These are phyloP conservation scores for Syritta pipiens DNA, from an alignment of 2,888 invertebrate species.

Conservation along the genomic window DNA sequence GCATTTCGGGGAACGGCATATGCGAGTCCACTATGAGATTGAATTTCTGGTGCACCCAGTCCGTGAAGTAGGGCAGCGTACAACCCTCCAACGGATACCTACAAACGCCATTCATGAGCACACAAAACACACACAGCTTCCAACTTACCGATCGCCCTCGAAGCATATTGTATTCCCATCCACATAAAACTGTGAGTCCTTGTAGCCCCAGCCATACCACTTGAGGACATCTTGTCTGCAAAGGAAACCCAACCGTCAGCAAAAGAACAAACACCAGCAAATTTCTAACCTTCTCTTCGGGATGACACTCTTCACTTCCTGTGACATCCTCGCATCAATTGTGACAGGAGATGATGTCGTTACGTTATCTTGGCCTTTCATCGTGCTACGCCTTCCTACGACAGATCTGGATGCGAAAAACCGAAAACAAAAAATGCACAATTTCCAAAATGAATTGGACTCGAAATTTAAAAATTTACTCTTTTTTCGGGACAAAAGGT, in stretches of 20 bases:
- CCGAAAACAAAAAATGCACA: not conserved
- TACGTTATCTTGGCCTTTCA: constrained; percentile 37
- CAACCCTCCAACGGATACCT: constrained; percentile 88
- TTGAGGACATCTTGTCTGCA: constrained; percentile 93
- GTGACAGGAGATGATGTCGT: constrained; percentile 61
- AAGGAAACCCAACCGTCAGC: constrained; percentile 70
- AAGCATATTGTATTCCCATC: constrained; percentile 85
- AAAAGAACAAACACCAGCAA: not conserved
- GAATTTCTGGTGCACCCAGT: constrained; percentile 89
- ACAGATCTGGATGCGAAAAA: constrained; percentile 2
- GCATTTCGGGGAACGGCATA: constrained; percentile 81
- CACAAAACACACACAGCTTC: too few species aligned
- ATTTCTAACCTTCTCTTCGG: constrained; percentile 76
- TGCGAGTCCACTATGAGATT: constrained; percentile 82
- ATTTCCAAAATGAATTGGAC: too few species aligned
- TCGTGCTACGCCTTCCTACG: not conserved
- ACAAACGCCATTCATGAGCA: not conserved
- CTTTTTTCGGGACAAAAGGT: too few species aligned
- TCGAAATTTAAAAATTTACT: too few species aligned
- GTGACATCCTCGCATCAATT: constrained; percentile 75
- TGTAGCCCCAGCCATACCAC: constrained; percentile 99
- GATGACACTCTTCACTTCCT: constrained; percentile 75
- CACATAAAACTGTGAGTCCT: constrained; percentile 91
- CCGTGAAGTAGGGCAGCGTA: constrained; percentile 87
- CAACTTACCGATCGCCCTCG: constrained; percentile 91